Conservation (phyloP, 2,797 vertebrate species). For the Scyliorhinus canicula region DNA sequence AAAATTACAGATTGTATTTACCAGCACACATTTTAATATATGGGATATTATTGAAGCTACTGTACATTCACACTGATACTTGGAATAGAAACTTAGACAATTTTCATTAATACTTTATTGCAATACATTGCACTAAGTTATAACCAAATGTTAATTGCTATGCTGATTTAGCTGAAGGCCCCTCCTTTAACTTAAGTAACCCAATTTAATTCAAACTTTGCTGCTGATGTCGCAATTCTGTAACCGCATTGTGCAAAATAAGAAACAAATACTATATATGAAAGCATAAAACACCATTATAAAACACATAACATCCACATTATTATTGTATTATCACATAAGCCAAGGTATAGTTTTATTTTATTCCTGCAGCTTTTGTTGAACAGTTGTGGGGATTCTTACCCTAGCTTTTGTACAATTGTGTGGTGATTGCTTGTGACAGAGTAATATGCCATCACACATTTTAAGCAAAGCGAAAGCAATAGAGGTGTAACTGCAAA, state of each 20-base stretch:
- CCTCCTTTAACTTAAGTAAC: background rate
- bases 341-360: slow-evolving; percentile 10
- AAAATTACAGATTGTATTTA: background rate
- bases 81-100: background rate
- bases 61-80: background rate
- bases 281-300: background rate
- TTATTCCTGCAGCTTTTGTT: background rate
- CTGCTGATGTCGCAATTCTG: background rate
- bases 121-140: background rate
- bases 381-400: background rate
- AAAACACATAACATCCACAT: background rate
- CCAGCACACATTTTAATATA: background rate
- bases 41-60: background rate
- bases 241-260: background rate
- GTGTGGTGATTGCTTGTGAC: background rate
- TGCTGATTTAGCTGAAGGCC: background rate
- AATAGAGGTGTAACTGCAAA: background rate
- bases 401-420: too few relatives aligned
- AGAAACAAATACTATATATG: background rate
- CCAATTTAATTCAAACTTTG: background rate
- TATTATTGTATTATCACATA: too few relatives aligned
- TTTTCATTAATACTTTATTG: background rate
- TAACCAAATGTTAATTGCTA: background rate
- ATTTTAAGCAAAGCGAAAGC: background rate
- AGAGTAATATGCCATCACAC: background rate